These are phyloP conservation scores for Euphysa ruthae DNA, from an alignment of 30 jellyfish, hydroid and myxozoan genomes.

Conservation along the genomic window DNA sequence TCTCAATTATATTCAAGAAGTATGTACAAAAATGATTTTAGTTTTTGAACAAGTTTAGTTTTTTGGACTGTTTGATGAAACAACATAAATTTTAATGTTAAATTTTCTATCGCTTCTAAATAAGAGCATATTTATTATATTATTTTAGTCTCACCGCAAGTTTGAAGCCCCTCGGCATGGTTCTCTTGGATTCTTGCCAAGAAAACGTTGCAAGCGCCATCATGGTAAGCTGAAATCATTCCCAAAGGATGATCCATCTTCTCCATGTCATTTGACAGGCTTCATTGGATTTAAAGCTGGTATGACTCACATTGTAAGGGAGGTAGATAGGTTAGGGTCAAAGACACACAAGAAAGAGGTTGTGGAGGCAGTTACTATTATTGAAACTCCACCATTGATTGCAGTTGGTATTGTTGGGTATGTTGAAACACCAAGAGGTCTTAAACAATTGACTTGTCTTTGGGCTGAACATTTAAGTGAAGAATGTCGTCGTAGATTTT, in stretches of 20 bases:
- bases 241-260: slow-evolving; percentile 94
- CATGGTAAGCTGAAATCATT: slow-evolving; percentile 90
- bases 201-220: slow-evolving; percentile 88
- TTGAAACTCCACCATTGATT: slow-evolving; percentile 97
- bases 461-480: slow-evolving; percentile 99
- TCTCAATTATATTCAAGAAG: too few relatives aligned
- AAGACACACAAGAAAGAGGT: slow-evolving; percentile 97
- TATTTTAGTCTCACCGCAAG: slow-evolving; percentile 94
- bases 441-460: slow-evolving; percentile 84
- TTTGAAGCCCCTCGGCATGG: slow-evolving; percentile 99
- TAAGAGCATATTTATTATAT: neutral
- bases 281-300: slow-evolving; percentile 99
- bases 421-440: slow-evolving; percentile 99
- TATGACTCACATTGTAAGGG: slow-evolving; percentile 97
- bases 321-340: slow-evolving; percentile 98
- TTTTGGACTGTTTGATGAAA: too few relatives aligned
- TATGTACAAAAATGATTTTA: too few relatives aligned
- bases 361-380: slow-evolving; percentile 98
- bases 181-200: slow-evolving; percentile 94
- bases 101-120: too few relatives aligned
- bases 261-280: slow-evolving; percentile 97
- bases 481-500: slow-evolving; percentile 95
- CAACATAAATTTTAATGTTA: too few relatives aligned
- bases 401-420: slow-evolving; percentile 98
- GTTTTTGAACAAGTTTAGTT: too few relatives aligned